Percentiles rank a stretch among this genome's conserved stretches.
Evolutionary conservation across 2,797 vertebrate species (phyloP).

Genomic region (Phoxinus dragarum): DNA sequence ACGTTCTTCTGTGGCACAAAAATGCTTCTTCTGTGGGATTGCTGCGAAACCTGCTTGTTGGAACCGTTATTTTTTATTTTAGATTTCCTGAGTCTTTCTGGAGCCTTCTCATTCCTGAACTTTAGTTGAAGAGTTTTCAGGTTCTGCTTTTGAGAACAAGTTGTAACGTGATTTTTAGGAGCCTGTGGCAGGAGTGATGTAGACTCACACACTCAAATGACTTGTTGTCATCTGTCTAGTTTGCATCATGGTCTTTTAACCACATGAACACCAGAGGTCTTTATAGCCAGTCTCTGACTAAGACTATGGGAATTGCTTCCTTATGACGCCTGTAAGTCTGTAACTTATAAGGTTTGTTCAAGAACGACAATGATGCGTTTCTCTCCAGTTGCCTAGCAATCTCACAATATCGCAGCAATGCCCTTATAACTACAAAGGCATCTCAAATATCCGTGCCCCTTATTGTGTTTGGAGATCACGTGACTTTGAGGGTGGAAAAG

Average conservation of each 20-base stretch:
- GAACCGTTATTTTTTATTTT: not conserved
- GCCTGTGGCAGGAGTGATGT: not conserved
- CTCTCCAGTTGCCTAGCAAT: slow-evolving; percentile 41
- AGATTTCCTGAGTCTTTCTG: not conserved
- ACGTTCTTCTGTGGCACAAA: not conserved
- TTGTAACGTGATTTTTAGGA: not conserved
- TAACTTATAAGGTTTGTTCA: not conserved
- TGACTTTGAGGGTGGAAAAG: slow-evolving; percentile 46
- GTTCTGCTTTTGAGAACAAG: not conserved
- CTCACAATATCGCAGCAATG: not conserved
- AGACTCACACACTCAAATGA: not conserved
- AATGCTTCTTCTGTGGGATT: not conserved
- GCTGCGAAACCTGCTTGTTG: not conserved
- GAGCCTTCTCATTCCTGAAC: not conserved
- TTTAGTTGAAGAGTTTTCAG: not conserved
- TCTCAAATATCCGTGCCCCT: slow-evolving; percentile 23
- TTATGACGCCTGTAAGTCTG: not conserved
- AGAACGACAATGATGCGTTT: slow-evolving; percentile 37
- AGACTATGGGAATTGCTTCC: not conserved
- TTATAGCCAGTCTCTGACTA: not conserved
- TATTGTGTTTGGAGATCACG: slow-evolving; percentile 44
- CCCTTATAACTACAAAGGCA: slow-evolving; percentile 45
- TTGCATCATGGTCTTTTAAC: not conserved
- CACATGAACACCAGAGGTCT: not conserved
- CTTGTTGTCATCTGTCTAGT: not conserved